A percentile compares a stretch with the other conserved stretches of the same genome.
Conservation (phyloP, 2,113 vertebrate genomes). For the Oxygymnocypris stewartii region DNA sequence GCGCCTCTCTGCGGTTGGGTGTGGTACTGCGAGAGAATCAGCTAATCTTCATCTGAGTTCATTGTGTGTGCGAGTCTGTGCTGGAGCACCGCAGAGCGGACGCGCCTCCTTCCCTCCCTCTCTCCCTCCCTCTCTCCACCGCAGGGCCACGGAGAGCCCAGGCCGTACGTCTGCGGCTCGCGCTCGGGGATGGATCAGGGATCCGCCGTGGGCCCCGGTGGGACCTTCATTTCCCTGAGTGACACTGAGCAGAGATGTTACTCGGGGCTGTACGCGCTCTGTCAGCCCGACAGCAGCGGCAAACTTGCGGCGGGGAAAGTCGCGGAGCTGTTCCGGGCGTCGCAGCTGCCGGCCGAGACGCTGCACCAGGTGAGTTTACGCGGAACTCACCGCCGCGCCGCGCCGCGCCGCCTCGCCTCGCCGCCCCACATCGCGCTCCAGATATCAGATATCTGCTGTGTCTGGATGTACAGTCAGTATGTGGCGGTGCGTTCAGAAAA, state of each 20-base stretch:
- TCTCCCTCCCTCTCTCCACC: background rate
- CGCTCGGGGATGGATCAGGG: constrained; percentile 69
- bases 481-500: background rate
- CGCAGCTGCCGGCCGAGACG: constrained; percentile 80
- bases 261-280: constrained; percentile 80
- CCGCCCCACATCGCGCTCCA: background rate
- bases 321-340: constrained; percentile 82
- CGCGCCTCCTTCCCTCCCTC: background rate
- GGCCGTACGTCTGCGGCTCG: constrained; percentile 37
- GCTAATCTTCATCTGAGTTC: background rate
- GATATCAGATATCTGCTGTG: background rate
- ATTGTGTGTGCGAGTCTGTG: background rate
- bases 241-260: constrained; percentile 82
- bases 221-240: constrained; percentile 73
- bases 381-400: background rate
- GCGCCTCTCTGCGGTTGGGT: constrained; percentile 8
- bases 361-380: constrained; percentile 80
- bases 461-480: background rate
- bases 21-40: background rate
- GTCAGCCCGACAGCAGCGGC: constrained; percentile 71
- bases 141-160: constrained; percentile 20
- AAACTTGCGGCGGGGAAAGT: constrained; percentile 77
- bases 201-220: constrained; percentile 62
- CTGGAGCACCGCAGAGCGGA: constrained; percentile 32
- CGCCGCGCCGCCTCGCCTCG: too few relatives aligned